Base-by-base conservation (phyloP, 1,140 invertebrate genomes). In the Heterodera schachtii region DNA sequence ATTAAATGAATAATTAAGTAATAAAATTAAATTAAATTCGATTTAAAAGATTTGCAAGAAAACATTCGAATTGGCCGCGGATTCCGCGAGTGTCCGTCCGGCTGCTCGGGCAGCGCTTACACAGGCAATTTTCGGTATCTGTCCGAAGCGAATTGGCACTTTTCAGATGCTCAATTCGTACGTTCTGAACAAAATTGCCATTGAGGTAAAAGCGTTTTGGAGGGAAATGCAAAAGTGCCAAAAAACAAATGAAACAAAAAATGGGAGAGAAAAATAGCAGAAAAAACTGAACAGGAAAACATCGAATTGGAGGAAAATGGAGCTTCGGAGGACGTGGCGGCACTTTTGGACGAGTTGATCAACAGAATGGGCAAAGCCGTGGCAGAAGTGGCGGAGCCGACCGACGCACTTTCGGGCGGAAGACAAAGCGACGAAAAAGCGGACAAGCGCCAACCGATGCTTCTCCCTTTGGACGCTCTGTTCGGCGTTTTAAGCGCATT, bases 21-120 rank as follows among this genome's bases (percentile, higher is more conserved):
- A 69, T 71, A 46, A 71, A 69, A n/a, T 69, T 1, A 8, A 7
- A 9, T 69, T 69, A 69, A 69, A 69, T 21, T 31, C 31, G 67
- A 69, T 7, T n/a, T 21, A 69, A 69, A 69, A 78, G 76, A 46
- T 78, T 21, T 78, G 77, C 47, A 70, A n/a, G 49, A 52, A 46
- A 64, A 70, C 70, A 21, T 78, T 47, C 31, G 77, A 43, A 64
- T 47, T 41, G 46, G 60, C 77, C 16, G 21, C 9, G 2, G 44
- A 78, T 11, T 60, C 77, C 3, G 31, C 44, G 11, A 69, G 13
- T 69, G 77, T 78, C 13, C 57, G 64, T 2, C 77, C 77, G 31
- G 77, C 77, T 64, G 77, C 77, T n/a, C 31, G 77, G 70, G 77
- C 77, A 46, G 60, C 77, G 70, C n/a, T 78, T 5, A 78, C 77